These are phyloP conservation scores for Crypturellus undulatus DNA, from an alignment of 2,113 vertebrate genomes.

Conservation along the genomic window DNA sequence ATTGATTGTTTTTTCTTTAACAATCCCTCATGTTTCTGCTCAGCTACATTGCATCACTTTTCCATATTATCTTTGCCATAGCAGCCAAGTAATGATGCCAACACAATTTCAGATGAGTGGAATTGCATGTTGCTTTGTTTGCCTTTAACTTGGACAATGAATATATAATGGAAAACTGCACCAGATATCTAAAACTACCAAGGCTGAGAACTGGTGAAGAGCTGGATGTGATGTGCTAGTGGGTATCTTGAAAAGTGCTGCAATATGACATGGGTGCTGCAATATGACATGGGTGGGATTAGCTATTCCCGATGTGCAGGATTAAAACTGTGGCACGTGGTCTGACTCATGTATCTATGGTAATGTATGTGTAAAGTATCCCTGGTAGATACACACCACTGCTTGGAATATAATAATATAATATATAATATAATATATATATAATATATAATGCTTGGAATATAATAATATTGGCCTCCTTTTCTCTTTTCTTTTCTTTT, in stretches of 20 bases:
- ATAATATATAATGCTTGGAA: no score
- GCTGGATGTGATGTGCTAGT: neutral
- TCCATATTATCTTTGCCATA: slow-evolving; percentile 11
- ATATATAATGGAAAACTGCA: neutral
- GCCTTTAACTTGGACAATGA: slow-evolving; percentile 9
- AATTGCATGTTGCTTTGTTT: neutral
- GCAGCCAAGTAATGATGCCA: neutral
- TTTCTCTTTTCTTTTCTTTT: no score
- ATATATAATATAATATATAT: no score
- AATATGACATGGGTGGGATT: neutral
- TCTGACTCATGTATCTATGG: neutral
- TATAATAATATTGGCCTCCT: no score
- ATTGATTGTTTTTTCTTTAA: neutral
- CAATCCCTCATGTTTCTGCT: neutral
- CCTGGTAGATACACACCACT: no score
- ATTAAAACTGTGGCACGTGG: neutral
- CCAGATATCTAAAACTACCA: neutral
- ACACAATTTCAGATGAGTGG: slow-evolving; percentile 2
- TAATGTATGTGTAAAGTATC: no score
- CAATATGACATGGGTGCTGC: no score
- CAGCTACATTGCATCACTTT: slow-evolving; percentile 17
- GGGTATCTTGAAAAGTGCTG: neutral
- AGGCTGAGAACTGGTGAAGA: neutral
- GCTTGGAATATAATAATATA: neutral
- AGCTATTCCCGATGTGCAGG: neutral